Evolutionary conservation across 2,888 invertebrate species (phyloP), one percentile per base, ranked within the genome.

Genomic region (Colostygia pectinataria): DNA sequence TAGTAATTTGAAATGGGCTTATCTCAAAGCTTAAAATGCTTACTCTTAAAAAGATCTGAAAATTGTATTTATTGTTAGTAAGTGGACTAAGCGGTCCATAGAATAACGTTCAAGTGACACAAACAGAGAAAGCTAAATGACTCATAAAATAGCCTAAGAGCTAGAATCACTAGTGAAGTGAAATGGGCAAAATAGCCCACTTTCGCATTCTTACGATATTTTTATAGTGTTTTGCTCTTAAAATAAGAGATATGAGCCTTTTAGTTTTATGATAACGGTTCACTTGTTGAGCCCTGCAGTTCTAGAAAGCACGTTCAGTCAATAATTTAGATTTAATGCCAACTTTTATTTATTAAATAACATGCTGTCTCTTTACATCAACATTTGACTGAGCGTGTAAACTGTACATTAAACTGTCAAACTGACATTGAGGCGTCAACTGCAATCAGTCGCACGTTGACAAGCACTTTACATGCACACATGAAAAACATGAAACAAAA

Each of bases 151-250:
- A 53, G 53, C 46, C 53, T 51, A 40, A 56, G 49, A 50, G 50
- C 42, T 60, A 57, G 54, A 57, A 57, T 55, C 59, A 57, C 55
- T 50, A 49, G 50, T 49, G 48, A 55, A 51, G 53, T 57, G 48
- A 55, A 53, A 50, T 57, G 57, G 57, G 50, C 52, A 43, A 53
- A 53, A 57, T 51, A 60, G 48, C 60, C 60, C 42, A 60, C 57
- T 57, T 60, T 57, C 60, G 47, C 45, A 52, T 60, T 52, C 49
- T 39, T 55, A 54, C 50, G 45, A 53, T 53, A 45, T 45, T 53
- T 44, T 44, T 44, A 54, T 46, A 18, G 41, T 45, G 45, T 53
- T 57, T 55, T 55, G 53, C 48, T 59, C 48, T 53, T 50, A 53
- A 53, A 54, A 42, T 32, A 37, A 36, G 28, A 53, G 33, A 13